Evolutionary conservation across 1,140 invertebrate genomes (phyloP).

Genomic region (Antheraea mylitta): DNA sequence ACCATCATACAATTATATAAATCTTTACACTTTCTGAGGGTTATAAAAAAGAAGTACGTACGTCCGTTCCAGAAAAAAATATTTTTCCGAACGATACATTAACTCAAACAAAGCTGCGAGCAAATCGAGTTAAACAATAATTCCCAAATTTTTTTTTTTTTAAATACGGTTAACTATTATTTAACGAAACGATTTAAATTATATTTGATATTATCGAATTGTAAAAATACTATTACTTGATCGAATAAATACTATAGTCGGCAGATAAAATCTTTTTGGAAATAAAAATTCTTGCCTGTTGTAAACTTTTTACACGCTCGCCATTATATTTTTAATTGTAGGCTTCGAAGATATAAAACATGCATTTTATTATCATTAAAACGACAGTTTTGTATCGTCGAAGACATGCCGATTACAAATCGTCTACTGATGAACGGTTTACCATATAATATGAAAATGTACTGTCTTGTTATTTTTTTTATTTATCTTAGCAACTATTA

Average conservation of each 20-base stretch:
- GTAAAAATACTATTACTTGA: background rate
- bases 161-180: too few species aligned
- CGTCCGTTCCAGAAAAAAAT: too few species aligned
- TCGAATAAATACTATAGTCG: constrained; percentile 14
- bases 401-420: constrained; percentile 35
- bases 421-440: constrained; percentile 19
- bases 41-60: too few species aligned
- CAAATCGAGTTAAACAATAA: too few species aligned
- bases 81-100: too few species aligned
- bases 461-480: background rate
- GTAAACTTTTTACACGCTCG: constrained; percentile 41
- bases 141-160: too few species aligned
- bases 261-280: constrained; percentile 27
- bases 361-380: constrained; percentile 54
- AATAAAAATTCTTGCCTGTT: constrained; percentile 33
- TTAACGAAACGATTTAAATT: background rate
- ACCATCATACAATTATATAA: too few species aligned
- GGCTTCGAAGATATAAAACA: constrained; percentile 39
- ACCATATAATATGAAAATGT: constrained; percentile 3
- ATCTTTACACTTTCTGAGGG: too few species aligned
- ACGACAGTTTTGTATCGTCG: constrained; percentile 40
- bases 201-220: background rate
- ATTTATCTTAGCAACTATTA: background rate
- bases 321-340: constrained; percentile 47
- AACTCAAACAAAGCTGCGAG: too few species aligned